Conservation (phyloP, 2,113 vertebrate genomes). For the Brachirus orientalis region DNA sequence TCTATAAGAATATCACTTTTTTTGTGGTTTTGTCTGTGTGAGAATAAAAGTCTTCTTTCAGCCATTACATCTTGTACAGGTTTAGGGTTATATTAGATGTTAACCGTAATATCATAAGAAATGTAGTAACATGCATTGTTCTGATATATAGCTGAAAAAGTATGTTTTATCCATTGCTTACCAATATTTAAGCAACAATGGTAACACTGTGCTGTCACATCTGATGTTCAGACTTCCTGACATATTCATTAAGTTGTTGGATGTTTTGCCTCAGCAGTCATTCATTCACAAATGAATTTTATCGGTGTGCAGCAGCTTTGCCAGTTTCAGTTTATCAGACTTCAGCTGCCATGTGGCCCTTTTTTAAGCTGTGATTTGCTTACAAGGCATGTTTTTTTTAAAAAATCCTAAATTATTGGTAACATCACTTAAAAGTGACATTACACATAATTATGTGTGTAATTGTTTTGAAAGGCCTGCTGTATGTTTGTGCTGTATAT, state of each 20-base stretch:
- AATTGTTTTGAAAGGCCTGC: slow-evolving; percentile 13
- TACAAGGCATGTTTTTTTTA: slow-evolving; percentile 19
- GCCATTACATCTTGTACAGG: too few species aligned
- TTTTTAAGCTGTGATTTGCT: slow-evolving; percentile 29
- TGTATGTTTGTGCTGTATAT: background rate
- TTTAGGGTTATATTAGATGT: too few species aligned
- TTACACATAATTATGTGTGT: slow-evolving; percentile 14
- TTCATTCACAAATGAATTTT: slow-evolving; percentile 40
- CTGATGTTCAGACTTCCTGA: slow-evolving; percentile 11
- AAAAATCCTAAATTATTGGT: slow-evolving; percentile 23
- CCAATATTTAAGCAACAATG: background rate
- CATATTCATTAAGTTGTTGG: slow-evolving; percentile 19
- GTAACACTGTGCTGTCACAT: slow-evolving; percentile 15
- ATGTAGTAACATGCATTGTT: too few species aligned
- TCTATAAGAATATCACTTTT: too few species aligned
- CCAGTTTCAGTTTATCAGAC: slow-evolving; percentile 29
- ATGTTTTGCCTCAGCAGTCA: slow-evolving; percentile 34
- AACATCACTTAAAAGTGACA: slow-evolving; percentile 7
- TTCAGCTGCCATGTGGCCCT: slow-evolving; percentile 16
- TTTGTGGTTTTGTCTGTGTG: too few species aligned
- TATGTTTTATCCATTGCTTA: background rate
- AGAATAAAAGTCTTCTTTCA: too few species aligned
- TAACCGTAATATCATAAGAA: too few species aligned
- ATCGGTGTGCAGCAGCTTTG: slow-evolving; percentile 44
- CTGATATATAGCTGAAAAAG: background rate